Conservation (phyloP, 1,140 invertebrate species). For the Musca domestica region DNA sequence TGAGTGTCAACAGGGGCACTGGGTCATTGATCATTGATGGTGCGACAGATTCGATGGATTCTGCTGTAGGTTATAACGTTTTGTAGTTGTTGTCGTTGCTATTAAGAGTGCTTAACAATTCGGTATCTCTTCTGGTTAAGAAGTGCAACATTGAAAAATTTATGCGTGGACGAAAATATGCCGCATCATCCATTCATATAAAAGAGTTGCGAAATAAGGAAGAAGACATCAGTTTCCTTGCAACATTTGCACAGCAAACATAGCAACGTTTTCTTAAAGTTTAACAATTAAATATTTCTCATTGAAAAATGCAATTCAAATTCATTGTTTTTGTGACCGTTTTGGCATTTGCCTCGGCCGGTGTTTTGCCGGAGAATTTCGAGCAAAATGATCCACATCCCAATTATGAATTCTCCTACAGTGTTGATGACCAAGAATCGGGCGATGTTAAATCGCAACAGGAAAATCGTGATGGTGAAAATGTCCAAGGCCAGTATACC, state of each 20-base stretch:
- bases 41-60: no score
- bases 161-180: not conserved
- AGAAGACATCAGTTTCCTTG: conserved; percentile 5
- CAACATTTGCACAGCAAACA: not conserved
- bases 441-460: conserved; percentile 53
- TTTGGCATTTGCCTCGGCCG: conserved; percentile 31
- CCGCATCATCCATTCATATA: not conserved
- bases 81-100: no score
- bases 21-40: conserved; percentile 13
- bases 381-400: conserved; percentile 59
- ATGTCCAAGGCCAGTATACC: conserved; percentile 54
- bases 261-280: not conserved
- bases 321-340: not conserved
- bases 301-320: not conserved
- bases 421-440: conserved; percentile 64
- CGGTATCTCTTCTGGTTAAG: no score
- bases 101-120: no score
- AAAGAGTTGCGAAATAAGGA: not conserved
- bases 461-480: conserved; percentile 54
- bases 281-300: not conserved
- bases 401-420: conserved; percentile 67
- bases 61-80: no score
- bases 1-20: conserved; percentile 11
- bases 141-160: no score
- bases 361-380: conserved; percentile 27